Conservation (phyloP, 1,140 invertebrate species). For the Meteorus sp. region DNA sequence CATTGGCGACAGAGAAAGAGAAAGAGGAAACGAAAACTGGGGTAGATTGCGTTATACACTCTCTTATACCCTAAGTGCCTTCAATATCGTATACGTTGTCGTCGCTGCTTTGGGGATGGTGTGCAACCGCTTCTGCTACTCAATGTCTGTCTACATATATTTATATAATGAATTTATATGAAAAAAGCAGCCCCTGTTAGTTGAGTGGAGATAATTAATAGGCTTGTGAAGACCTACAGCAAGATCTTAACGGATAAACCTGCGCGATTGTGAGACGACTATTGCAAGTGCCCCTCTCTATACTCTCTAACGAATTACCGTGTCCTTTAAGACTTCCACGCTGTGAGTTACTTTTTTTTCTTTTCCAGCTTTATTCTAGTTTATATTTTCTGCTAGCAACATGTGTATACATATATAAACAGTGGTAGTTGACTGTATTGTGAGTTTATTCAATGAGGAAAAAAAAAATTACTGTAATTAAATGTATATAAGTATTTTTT, state of each 20-base stretch:
- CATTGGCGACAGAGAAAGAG: conserved; percentile 8
- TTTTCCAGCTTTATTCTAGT: not conserved
- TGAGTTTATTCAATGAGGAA: no score
- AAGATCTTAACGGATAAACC: conserved; percentile 45
- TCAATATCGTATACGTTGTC: conserved; percentile 11
- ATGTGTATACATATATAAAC: no score
- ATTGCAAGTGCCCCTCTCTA: conserved; percentile 44
- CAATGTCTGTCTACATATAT: no score
- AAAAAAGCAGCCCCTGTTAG: no score
- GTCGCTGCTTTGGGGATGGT: conserved; percentile 10
- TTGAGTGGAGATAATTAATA: conserved; percentile 55
- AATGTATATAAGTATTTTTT: no score
- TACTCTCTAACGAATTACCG: conserved; percentile 45
- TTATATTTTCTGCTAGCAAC: not conserved
- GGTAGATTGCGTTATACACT: conserved; percentile 6
- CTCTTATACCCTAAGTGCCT: conserved; percentile 16
- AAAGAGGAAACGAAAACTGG: conserved; percentile 28
- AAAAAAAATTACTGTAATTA: no score
- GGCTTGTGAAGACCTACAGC: conserved; percentile 41
- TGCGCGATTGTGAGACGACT: conserved; percentile 21
- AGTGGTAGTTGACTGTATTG: no score
- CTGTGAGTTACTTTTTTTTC: not conserved
- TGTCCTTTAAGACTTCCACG: conserved; percentile 31
- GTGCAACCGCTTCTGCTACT: no score
- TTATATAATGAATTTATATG: no score